A percentile compares a stretch with the other conserved stretches of the same genome.
phyloP scores from a whole-genome alignment of 2,888 invertebrate genomes.

The Stenichneumon culpator region DNA sequence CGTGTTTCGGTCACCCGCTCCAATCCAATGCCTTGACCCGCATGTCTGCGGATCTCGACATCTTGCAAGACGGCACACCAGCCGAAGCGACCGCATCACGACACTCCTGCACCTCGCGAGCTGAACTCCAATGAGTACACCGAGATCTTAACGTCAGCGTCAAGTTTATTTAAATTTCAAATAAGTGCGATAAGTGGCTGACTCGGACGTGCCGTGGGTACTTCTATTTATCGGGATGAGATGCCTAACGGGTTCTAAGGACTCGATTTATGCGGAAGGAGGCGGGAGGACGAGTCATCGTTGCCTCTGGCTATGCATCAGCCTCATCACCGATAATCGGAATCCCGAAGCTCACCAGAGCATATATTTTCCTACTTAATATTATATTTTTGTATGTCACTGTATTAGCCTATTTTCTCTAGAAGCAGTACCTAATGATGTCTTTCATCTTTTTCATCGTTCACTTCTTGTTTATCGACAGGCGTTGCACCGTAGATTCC shows the following conservation, averaged over 20 bases:
- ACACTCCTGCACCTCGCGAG: conserved; percentile 1
- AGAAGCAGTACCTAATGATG: background rate
- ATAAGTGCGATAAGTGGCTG: conserved; percentile 63
- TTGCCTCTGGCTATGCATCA: conserved; percentile 45
- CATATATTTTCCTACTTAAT: background rate
- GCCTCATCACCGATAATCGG: conserved; percentile 37
- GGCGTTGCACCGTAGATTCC: background rate
- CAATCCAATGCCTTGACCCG: conserved; percentile 19
- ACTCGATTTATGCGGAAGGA: conserved; percentile 42
- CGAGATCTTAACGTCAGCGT: conserved; percentile 58
- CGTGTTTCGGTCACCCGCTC: background rate
- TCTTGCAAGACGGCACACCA: conserved; percentile 16
- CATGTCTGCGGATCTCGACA: conserved; percentile 32
- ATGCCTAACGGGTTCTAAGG: conserved; percentile 36
- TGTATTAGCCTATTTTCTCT: background rate
- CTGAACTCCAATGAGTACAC: conserved; percentile 22
- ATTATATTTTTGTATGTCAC: background rate
- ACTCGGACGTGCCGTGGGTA: conserved; percentile 41
- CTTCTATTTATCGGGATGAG: conserved; percentile 36
- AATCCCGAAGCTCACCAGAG: conserved; percentile 25
- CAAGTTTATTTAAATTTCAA: conserved; percentile 65
- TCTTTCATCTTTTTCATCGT: background rate
- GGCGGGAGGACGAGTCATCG: conserved; percentile 29
- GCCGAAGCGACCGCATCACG: conserved; percentile 35
- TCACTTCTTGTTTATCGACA: background rate